Evolutionary conservation across 2,888 invertebrate species (phyloP), one percentile per base, ranked within the genome.

Genomic region (Drosophila dives): DNA sequence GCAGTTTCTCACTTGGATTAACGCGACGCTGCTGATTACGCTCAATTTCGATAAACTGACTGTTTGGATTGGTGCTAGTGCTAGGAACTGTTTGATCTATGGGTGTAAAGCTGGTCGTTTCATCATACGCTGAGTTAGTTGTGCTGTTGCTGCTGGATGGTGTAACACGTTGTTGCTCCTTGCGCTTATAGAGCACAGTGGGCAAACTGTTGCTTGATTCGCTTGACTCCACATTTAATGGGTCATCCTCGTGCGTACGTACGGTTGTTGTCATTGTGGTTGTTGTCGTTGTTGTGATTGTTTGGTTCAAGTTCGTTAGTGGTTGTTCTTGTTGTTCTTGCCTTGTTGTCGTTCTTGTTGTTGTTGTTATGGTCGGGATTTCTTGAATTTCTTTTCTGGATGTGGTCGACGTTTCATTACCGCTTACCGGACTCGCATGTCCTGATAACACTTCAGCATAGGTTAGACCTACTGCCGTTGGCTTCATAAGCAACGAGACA

Each of bases 401-500:
- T 60, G 38, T 81, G 29, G 71, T 55, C 68, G 75, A 77, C 42
- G 76, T 66, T 72, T 85, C 91, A 89, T 87, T 89, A 74, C 82
- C 82, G 82, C 88, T 89, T 69, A 91, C 90, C 75, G 93, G 93
- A 90, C 93, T 93, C 81, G 93, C 91, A 72, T 94, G 93, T 83
- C 96, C 95, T 90, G 96, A 95, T 89, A 96, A 94, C 91, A 96
- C 96, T 92, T 95, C 96, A 83, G 96, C 95, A 93, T 96, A 96
- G 75, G 94, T 93, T 77, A 93, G 91, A 86, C 93, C 93, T 83
- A 91, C 81, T 77, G 91, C 91, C 71, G 91, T 90, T 80, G 91
- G 92, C 81, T 93, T 93, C 81, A 93, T 91, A 88, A 93, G 92
- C 91, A 93, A 93, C 90, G 94, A 93, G 85, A 94, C 93, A 91